These are phyloP conservation scores for Horisme vitalbata DNA, from an alignment of 2,888 invertebrate genomes.

Conservation along the genomic window DNA sequence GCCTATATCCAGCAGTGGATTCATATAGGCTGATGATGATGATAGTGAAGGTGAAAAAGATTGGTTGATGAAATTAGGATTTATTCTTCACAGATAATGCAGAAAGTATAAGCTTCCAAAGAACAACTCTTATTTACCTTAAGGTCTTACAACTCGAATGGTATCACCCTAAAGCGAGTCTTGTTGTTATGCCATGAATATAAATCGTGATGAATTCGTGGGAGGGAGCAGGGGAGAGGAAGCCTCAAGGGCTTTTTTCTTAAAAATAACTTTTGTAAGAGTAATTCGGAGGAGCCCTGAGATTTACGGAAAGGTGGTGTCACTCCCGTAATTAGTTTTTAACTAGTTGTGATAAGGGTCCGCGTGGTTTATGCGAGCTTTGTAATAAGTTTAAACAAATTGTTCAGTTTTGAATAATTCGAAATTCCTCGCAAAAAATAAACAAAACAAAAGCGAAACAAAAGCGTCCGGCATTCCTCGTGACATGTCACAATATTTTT, in stretches of 20 bases:
- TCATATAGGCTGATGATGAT: too few relatives aligned
- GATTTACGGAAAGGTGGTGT: conserved; percentile 82
- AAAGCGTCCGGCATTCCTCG: conserved; percentile 52
- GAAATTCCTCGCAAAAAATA: conserved; percentile 25
- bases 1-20: too few relatives aligned
- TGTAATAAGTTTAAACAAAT: conserved; percentile 71
- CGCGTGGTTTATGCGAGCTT: conserved; percentile 67
- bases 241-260: conserved; percentile 81
- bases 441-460: conserved; percentile 47
- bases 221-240: conserved; percentile 49
- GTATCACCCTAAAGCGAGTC: conserved; percentile 75
- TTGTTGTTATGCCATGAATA: conserved; percentile 83
- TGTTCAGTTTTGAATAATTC: conserved; percentile 27
- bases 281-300: conserved; percentile 76
- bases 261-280: conserved; percentile 83
- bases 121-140: conserved; percentile 65
- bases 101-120: conserved; percentile 27
- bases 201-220: conserved; percentile 85
- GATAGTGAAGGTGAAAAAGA: too few relatives aligned
- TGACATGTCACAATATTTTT: conserved; percentile 75
- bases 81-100: neutral
- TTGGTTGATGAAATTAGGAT: conserved; percentile 7
- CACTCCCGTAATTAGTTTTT: conserved; percentile 83
- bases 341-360: conserved; percentile 83
- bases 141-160: conserved; percentile 70